Conservation (phyloP, 2,113 vertebrate species). For the Progne subis region DNA sequence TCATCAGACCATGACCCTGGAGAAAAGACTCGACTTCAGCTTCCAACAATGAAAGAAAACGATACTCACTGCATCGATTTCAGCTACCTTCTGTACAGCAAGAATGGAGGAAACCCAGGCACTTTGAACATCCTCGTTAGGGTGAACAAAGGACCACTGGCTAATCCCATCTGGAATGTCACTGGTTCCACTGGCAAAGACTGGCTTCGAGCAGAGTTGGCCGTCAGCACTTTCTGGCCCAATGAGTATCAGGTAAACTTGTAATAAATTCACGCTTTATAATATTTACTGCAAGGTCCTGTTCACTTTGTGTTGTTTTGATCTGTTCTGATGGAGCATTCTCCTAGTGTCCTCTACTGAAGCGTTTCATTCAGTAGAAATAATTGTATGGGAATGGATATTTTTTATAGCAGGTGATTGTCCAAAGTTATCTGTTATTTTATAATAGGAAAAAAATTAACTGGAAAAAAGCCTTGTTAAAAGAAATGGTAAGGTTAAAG, state of each 20-base stretch:
- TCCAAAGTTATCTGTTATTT: background rate
- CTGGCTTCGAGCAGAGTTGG: slow-evolving; percentile 87
- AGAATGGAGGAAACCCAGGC: slow-evolving; percentile 87
- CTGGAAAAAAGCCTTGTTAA: background rate
- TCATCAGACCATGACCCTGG: slow-evolving; percentile 89
- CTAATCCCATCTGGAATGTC: slow-evolving; percentile 98
- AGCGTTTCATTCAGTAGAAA: background rate
- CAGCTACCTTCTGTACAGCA: slow-evolving; percentile 91
- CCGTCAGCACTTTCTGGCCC: slow-evolving; percentile 98
- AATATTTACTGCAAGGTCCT: fast-evolving
- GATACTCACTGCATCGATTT: slow-evolving; percentile 99
- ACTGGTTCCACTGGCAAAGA: slow-evolving; percentile 89
- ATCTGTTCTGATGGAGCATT: background rate
- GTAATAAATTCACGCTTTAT: background rate
- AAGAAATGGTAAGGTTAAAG: background rate
- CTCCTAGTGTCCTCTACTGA: background rate
- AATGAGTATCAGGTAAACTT: slow-evolving; percentile 95
- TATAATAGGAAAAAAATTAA: background rate
- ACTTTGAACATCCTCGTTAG: slow-evolving; percentile 92
- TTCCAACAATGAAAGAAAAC: slow-evolving; percentile 97
- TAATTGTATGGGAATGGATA: background rate
- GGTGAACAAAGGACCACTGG: slow-evolving; percentile 94
- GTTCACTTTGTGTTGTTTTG: background rate
- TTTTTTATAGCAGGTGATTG: background rate
- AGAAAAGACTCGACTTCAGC: slow-evolving; percentile 91